phyloP scores from a whole-genome alignment of 2,888 invertebrate genomes.

The Ectemnius lituratus region DNA sequence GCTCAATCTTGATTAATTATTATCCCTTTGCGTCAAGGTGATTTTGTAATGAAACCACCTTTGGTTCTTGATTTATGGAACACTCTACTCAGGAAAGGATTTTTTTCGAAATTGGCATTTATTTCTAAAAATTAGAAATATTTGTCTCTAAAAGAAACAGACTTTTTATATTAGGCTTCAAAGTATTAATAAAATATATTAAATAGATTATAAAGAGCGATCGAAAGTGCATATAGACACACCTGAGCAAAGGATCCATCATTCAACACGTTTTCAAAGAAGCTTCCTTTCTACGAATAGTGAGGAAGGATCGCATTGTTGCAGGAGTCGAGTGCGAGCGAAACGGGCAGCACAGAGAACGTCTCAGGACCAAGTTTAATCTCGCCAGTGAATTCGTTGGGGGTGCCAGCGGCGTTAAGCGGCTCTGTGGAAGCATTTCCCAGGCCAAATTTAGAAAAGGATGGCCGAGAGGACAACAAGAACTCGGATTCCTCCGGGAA shows the following conservation, averaged over 20 bases:
- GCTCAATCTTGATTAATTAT: neutral
- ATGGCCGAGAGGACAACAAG: conserved; percentile 56
- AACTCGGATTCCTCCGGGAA: conserved; percentile 50
- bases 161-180: too few species aligned
- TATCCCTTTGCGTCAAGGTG: too few species aligned
- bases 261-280: neutral
- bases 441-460: conserved; percentile 56
- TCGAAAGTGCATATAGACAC: too few species aligned
- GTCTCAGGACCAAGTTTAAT: conserved; percentile 70
- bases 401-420: conserved; percentile 61
- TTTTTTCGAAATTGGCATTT: too few species aligned
- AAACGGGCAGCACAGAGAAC: conserved; percentile 72
- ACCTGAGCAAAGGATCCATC: too few species aligned
- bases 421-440: conserved; percentile 72
- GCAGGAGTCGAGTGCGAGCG: conserved; percentile 73
- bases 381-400: conserved; percentile 72
- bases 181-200: too few species aligned
- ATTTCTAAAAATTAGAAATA: too few species aligned
- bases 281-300: neutral
- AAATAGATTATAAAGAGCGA: neutral
- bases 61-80: too few species aligned
- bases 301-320: conserved; percentile 1
- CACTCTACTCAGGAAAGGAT: too few species aligned
- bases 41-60: too few species aligned
- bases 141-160: too few species aligned